Evolutionary conservation across 37 sponge, comb jelly and placozoan species (phyloP), one percentile per base, ranked within the genome.

Genomic region (Chondrilla cf. caribensis): DNA sequence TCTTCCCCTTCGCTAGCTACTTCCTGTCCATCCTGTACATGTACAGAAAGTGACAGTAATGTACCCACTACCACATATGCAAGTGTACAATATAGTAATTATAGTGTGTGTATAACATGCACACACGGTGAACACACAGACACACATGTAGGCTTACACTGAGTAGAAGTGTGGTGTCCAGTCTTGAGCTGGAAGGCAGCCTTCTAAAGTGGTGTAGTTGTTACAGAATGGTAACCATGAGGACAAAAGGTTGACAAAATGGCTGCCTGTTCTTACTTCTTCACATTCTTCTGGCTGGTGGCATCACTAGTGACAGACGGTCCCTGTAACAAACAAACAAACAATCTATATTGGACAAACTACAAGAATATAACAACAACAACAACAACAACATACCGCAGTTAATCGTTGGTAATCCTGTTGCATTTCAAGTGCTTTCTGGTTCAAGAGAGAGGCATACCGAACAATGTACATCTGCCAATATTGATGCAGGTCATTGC

Each of bases 401-500:
- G 15, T 29, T 28, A 62, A n/a, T 38, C 43, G 36, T 24, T 73
- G 76, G 1, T 37, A 73, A 3, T 37, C 76, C 6, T 39, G 44
- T 38, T 73, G 40, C 43, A 73, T 0, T 24, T 73, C 76, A 37
- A 8, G 25, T 14, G 76, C 76, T 38, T 38, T 37, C 24, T n/a
- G 44, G 41, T 37, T 42, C 42, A 73, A 40, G 3, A 39, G 76
- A 21, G 44, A 73, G 21, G 76, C 76, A 22, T 73, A 73, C 43
- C 24, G 19, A 2, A 42, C 76, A 43, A 73, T 37, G 8, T 22
- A 24, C 8, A 39, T 73, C 76, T 73, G 76, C 90, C 90, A 90
- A 76, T 79, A 86, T 57, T 60, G 36, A 71, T 86, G 79, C 42
- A 90, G 77, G 25, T 37, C 84, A 0, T n/a, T 55, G 83, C 41